Conservation (phyloP, 2,888 invertebrate genomes). For the Scaptomyza caliginosa region DNA sequence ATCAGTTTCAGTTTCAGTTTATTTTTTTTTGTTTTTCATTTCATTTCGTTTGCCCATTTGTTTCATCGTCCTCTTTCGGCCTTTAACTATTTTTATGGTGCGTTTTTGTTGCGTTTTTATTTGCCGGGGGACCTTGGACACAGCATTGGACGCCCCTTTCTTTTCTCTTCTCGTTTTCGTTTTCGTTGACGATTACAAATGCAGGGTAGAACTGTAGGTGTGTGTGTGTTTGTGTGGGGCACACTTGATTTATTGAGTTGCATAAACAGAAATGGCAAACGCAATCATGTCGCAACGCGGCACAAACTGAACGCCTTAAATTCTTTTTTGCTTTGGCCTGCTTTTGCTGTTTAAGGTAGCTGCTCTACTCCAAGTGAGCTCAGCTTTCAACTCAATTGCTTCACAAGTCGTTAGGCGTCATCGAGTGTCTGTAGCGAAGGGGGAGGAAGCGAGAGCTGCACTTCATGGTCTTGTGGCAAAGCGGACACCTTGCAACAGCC, state of each 20-base stretch:
- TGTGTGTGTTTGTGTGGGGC: constrained; percentile 25
- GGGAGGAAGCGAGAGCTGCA: constrained; percentile 49
- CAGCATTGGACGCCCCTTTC: constrained; percentile 38
- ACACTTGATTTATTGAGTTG: constrained; percentile 83
- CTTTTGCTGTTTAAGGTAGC: not conserved
- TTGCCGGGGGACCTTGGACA: constrained; percentile 28
- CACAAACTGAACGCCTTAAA: constrained; percentile 51
- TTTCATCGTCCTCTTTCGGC: constrained; percentile 26
- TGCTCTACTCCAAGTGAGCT: constrained; percentile 53
- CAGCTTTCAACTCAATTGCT: constrained; percentile 80
- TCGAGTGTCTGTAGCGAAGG: too few relatives aligned
- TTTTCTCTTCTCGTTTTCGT: not conserved
- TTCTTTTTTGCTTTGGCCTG: not conserved
- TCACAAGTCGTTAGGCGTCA: constrained; percentile 80
- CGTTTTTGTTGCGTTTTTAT: constrained; percentile 62
- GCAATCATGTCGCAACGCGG: constrained; percentile 79
- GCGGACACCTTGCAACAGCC: constrained; percentile 35
- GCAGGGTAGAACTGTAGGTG: constrained; percentile 12
- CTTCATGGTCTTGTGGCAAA: constrained; percentile 58
- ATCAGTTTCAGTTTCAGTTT: constrained; percentile 59
- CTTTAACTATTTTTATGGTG: constrained; percentile 60
- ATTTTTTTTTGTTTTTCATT: constrained; percentile 14
- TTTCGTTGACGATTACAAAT: constrained; percentile 39
- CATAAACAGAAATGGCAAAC: constrained; percentile 82
- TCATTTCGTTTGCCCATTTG: constrained; percentile 59